These are phyloP conservation scores for Hylaea fasciaria DNA, from an alignment of 2,888 invertebrate species.

Conservation along the genomic window DNA sequence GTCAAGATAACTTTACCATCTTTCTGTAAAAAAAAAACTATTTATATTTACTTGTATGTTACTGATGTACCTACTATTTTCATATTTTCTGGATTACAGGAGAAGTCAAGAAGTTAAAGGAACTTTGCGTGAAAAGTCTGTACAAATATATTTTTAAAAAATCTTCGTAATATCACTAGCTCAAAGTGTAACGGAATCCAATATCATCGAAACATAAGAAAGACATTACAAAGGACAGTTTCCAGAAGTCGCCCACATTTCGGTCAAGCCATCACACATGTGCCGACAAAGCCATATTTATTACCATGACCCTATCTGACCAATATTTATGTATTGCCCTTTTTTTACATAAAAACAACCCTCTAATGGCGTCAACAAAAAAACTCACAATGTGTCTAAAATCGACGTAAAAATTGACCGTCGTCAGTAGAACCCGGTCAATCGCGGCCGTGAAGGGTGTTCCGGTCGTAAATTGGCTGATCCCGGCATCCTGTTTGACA, in stretches of 20 bases:
- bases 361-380: conserved; percentile 27
- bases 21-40: too few species aligned
- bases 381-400: conserved; percentile 18
- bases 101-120: too few species aligned
- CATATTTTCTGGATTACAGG: too few species aligned
- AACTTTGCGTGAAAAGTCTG: too few species aligned
- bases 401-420: conserved; percentile 14
- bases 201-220: not conserved
- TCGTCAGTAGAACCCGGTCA: conserved; percentile 16
- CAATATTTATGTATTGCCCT: conserved; percentile 28
- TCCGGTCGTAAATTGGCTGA: conserved; percentile 77
- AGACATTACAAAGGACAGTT: conserved; percentile 3
- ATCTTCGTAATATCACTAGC: too few species aligned
- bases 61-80: too few species aligned
- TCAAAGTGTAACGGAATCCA: too few species aligned
- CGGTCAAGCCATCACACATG: conserved; percentile 29
- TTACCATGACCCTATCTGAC: conserved; percentile 15
- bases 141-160: too few species aligned
- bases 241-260: conserved; percentile 6
- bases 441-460: conserved; percentile 44
- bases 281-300: conserved; percentile 33
- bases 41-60: too few species aligned
- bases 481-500: conserved; percentile 69
- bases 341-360: conserved; percentile 15
- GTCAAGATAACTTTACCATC: too few species aligned